Conservation (phyloP, 2,888 invertebrate genomes). For the Charanyca ferruginea region DNA sequence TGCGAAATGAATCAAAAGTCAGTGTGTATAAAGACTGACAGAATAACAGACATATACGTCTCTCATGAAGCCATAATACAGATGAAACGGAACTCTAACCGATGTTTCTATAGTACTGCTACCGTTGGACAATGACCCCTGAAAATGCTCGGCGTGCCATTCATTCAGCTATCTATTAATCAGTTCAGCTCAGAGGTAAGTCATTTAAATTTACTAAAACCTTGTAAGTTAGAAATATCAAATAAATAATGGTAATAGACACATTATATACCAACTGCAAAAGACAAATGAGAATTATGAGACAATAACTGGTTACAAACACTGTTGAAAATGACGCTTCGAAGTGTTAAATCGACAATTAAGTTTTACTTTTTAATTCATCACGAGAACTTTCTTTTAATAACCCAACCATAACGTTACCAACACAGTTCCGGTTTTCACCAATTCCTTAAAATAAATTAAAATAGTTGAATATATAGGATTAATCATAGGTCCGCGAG, state of each 20-base stretch:
- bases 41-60: too few relatives aligned
- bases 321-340: too few relatives aligned
- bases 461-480: slow-evolving; percentile 72
- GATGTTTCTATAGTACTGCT: neutral
- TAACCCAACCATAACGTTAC: neutral
- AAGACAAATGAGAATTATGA: too few relatives aligned
- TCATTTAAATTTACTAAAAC: slow-evolving; percentile 6
- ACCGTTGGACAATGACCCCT: slow-evolving; percentile 42
- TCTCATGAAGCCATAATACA: slow-evolving; percentile 28
- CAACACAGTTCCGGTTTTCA: slow-evolving; percentile 14
- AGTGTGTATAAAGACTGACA: neutral
- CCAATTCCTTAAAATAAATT: slow-evolving; percentile 37
- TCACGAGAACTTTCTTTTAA: neutral
- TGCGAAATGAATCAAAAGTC: neutral
- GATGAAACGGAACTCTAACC: slow-evolving; percentile 19
- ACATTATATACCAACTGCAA: too few relatives aligned
- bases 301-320: too few relatives aligned
- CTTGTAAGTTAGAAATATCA: too few relatives aligned
- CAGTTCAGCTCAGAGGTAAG: slow-evolving; percentile 8
- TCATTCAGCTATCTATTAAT: slow-evolving; percentile 27
- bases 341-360: too few relatives aligned
- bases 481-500: slow-evolving; percentile 81
- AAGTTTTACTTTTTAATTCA: too few relatives aligned
- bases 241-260: too few relatives aligned
- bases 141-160: slow-evolving; percentile 31